Percentiles rank a stretch among this genome's conserved stretches.
Evolutionary conservation across 2,888 invertebrate species (phyloP).

Genomic region (Shargacucullia verbasci): DNA sequence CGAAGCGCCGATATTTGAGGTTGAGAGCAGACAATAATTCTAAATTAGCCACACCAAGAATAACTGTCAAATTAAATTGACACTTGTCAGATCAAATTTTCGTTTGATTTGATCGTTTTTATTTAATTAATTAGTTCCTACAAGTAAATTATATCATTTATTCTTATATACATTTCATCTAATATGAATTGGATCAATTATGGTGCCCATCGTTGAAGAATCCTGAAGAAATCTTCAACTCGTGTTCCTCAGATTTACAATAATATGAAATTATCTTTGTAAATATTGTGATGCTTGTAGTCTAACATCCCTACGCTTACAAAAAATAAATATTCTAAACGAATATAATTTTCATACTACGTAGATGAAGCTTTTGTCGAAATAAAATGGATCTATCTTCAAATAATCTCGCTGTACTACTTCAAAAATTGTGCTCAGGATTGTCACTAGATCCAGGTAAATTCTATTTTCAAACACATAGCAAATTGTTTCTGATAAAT

Average conservation of each 20-base stretch:
- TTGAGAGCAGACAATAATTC: too few species aligned
- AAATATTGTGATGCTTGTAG: constrained; percentile 41
- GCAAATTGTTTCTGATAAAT: constrained; percentile 40
- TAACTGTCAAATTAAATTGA: too few species aligned
- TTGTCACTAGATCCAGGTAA: constrained; percentile 83
- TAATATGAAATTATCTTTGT: constrained; percentile 33
- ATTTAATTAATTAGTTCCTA: constrained; percentile 10
- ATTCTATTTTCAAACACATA: constrained; percentile 66
- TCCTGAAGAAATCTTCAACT: constrained; percentile 1
- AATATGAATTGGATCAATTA: constrained; percentile 8
- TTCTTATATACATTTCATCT: neutral
- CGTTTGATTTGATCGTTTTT: constrained; percentile 32
- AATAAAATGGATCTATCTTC: constrained; percentile 70
- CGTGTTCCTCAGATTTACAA: constrained; percentile 1
- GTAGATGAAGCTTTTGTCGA: constrained; percentile 18
- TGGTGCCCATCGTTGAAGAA: constrained; percentile 1
- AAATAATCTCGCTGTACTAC: constrained; percentile 72
- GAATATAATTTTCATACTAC: constrained; percentile 2
- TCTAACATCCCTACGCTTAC: neutral
- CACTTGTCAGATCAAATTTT: neutral
- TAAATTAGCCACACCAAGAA: too few species aligned
- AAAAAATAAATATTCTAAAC: constrained; percentile 3
- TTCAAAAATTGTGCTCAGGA: constrained; percentile 80
- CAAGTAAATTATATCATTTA: neutral
- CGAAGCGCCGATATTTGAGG: too few species aligned